Percentiles rank a stretch among this genome's conserved stretches.
phyloP scores from a whole-genome alignment of 2,888 invertebrate genomes.

The Beris morrisii region DNA sequence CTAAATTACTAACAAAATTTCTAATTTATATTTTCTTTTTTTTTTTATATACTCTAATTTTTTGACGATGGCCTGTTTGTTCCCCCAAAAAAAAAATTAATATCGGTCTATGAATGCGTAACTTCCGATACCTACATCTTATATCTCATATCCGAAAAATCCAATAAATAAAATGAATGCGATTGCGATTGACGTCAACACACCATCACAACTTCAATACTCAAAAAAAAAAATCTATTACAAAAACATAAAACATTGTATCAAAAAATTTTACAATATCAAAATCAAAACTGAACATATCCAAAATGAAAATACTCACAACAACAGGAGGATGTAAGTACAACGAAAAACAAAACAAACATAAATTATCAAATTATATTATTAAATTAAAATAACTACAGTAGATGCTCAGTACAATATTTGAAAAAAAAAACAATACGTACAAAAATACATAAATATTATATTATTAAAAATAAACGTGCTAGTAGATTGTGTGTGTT shows the following conservation, averaged over 20 bases:
- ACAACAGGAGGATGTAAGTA: conserved; percentile 33
- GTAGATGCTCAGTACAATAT: background rate
- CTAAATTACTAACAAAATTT: conserved; percentile 1
- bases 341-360: conserved; percentile 10
- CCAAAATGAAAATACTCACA: conserved; percentile 7
- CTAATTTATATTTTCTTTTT: conserved; percentile 19
- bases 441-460: background rate
- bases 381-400: background rate
- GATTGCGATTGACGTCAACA: conserved; percentile 23
- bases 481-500: background rate
- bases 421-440: background rate
- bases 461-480: background rate
- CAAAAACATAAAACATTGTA: conserved; percentile 10
- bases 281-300: background rate
- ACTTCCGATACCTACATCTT: background rate
- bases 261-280: conserved; percentile 6
- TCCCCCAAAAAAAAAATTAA: conserved; percentile 24
- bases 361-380: conserved; percentile 1
- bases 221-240: conserved; percentile 9
- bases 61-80: conserved; percentile 32
- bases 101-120: conserved; percentile 14
- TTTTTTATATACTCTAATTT: conserved; percentile 10
- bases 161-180: conserved; percentile 6
- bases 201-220: conserved; percentile 7
- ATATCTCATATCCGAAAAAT: conserved; percentile 1